A percentile compares a stretch with the other conserved stretches of the same genome.
Conservation (phyloP, 2,888 invertebrate genomes). For the Drosophila emarginata region DNA sequence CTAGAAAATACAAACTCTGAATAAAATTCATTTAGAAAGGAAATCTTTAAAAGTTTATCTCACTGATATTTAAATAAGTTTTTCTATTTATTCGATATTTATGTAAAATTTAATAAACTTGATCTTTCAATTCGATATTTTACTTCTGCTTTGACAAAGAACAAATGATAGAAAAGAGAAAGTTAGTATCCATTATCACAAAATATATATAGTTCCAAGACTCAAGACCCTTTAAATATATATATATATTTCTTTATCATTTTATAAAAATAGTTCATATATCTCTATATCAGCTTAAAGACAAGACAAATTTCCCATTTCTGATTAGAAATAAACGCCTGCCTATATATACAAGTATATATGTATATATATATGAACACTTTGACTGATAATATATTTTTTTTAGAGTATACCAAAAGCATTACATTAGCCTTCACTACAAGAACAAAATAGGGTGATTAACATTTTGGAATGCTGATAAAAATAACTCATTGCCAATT, state of each 20-base stretch:
- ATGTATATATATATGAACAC: background rate
- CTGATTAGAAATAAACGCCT: background rate
- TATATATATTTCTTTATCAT: slow-evolving; percentile 6
- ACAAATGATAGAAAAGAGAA: no score
- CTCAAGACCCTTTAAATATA: background rate
- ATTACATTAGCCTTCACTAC: background rate
- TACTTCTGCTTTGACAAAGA: no score
- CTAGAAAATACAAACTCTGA: no score
- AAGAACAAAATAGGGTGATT: slow-evolving; percentile 26
- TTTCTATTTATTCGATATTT: no score
- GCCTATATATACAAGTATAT: background rate
- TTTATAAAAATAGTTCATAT: slow-evolving; percentile 27
- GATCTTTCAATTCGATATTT: no score
- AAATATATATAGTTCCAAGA: background rate
- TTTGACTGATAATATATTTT: background rate
- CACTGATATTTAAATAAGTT: no score
- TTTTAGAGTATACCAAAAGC: background rate
- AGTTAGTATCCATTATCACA: slow-evolving; percentile 1
- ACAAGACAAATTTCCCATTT: slow-evolving; percentile 3
- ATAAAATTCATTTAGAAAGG: no score
- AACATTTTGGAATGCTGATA: slow-evolving; percentile 42
- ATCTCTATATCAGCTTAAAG: slow-evolving; percentile 23
- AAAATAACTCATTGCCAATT: slow-evolving; percentile 33
- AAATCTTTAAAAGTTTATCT: no score
- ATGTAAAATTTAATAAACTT: no score